Evolutionary conservation across 2,888 invertebrate species (phyloP), one percentile per base, ranked within the genome.

Genomic region (Orchestes rusci): DNA sequence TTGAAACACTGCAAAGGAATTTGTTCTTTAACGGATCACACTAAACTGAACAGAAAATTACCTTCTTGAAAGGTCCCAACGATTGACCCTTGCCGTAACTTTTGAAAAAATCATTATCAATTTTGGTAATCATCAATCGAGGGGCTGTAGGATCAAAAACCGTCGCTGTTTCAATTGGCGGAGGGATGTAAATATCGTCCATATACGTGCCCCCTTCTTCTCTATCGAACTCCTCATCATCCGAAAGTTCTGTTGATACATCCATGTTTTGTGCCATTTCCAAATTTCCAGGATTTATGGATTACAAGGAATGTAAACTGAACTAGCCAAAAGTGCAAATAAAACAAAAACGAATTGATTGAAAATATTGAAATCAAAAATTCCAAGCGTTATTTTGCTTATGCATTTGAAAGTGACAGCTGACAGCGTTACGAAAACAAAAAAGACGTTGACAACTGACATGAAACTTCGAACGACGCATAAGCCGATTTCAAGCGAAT

Each of bases 41-140:
- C 23, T 23, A 23, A 7, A 23, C 10, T n/a, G n/a, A n/a, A n/a
- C 27, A 8, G 10, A 8, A 7, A 23, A 23, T 36, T 72, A 92
- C 93, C 75, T 94, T 92, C 66, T 97, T 92, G 69, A 99, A 99
- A 0, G 96, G 96, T 0, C 99, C 99, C 39, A 99, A 73, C 2
- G 71, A 67, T 59, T 87, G 81, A 28, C 76, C 74, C 0, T 89
- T 88, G 19, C 89, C 92, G 61, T 97, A 99, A 61, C 96, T 97
- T 69, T 99, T 99, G 66, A 99, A 99, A 67, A 96, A 93, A 38
- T 82, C 77, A 66, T 93, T 95, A 0, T 82, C 82, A 55, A 99
- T 96, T 56, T 87, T 80, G 1, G 83, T 82, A 40, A 99, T 96
- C 45, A 99, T 84, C 31, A 99, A 70, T 13, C 96, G 76, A 0